Base-by-base conservation (phyloP, 1,140 invertebrate genomes). In the Rhopalosiphum padi region DNA sequence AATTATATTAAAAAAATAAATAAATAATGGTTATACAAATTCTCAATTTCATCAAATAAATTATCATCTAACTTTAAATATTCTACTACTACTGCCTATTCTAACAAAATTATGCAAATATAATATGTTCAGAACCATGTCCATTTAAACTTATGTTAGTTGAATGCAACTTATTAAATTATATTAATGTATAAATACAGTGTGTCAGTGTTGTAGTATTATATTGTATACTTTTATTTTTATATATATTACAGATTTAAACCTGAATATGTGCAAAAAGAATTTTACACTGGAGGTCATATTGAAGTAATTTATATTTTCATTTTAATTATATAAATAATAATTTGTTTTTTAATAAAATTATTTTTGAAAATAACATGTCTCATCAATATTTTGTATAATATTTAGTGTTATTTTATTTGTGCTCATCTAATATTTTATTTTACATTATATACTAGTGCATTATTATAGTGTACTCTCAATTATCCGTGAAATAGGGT, bases 221-320 rank as follows among this genome's bases (percentile, higher is more conserved):
- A 88, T 48, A 90, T 35, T 90, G 30, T 53, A 6, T 43, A 55
- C 22, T 22, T 51, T 41, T 23, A 18, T 90, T 37, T 60, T 25
- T 41, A 22, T 18, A 37, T 82, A 22, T 21, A 15, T 83, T 93
- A 83, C 94, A 99, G 98, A 94, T 98, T 97, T 96, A 97, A 97
- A 91, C 96, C 97, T 86, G 96, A 97, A 95, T 96, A 96, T 35
- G 97, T 97, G 94, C 97, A 97, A 95, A 97, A 97, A 94, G 97
- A 98, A 25, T 98, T 98, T 95, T 99, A 97, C 94, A 98, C 97
- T 4, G 98, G 98, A 89, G 98, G 98, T 94, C 96, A 97, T 95
- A 96, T 99, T 93, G 96, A 96, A 94, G 96, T 97, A 95, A 94
- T 95, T 93, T 68, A 1, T 11, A 82, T 46, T 77, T 93, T 46